Evolutionary conservation across 2,113 vertebrate genomes (phyloP), one percentile per base, ranked within the genome.

Genomic region (Hiodon alosoides): DNA sequence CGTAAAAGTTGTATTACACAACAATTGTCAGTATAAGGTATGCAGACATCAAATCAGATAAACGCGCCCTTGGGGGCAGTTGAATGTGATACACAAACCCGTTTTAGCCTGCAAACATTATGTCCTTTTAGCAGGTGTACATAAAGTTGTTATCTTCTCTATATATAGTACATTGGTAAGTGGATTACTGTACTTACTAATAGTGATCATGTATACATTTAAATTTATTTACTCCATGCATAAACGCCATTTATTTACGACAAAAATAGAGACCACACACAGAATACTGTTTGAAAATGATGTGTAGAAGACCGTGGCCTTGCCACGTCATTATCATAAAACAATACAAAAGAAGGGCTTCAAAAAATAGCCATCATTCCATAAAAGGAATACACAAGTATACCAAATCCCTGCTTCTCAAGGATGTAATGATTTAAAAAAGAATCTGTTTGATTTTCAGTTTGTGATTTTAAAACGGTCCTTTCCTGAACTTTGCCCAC

Each of bases 301-400:
- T 31, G 90, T 91, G 88, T 86, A 91, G 85, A 31, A 31, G 92
- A 95, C 89, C 88, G 87, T 85, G 91, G 88, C 87, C 92, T 91
- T 91, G 91, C 90, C 92, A 73, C 73, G 85, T 80, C 85, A 82
- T 79, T 69, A 73, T 83, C 81, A 83, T 74, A 77, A 81, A 78
- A 85, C 79, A 71, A 81, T 89, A 87, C 77, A 92, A 95, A 91
- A 91, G 91, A 93, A 94, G 92, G 93, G 91, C 90, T 94, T 90
- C 76, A 93, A 90, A 94, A 31, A 90, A 93, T 87, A 94, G 93
- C 94, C 90, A 91, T 93, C 93, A 93, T 97, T 98, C 95, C 95
- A 94, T 88, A 96, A 97, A 96, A 93, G 93, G 94, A 97, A 97
- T 93, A 94, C 83, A 86, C 93, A 90, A 87, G 92, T 93, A 91